Evolutionary conservation across 2,797 vertebrate species (phyloP).

Genomic region (Galagoides demidoff): DNA sequence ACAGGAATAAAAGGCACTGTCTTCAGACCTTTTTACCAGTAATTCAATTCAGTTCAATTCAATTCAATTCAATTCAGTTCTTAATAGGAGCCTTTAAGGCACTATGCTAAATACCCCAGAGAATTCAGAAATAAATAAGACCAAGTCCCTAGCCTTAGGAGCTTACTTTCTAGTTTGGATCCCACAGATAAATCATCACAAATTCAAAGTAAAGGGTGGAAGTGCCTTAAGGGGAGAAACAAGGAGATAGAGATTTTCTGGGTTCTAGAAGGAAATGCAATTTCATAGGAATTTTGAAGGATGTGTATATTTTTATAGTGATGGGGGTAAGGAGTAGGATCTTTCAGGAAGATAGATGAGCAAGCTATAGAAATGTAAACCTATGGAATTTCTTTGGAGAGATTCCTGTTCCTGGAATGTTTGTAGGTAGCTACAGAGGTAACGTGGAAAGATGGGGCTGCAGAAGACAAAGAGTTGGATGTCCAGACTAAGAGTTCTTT

Average conservation of each 20-base stretch:
- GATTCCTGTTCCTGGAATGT: background rate
- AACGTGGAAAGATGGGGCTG: background rate
- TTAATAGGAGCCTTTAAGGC: conserved; percentile 61
- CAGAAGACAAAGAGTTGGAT: background rate
- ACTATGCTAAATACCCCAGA: conserved; percentile 59
- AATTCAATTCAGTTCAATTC: conserved; percentile 57
- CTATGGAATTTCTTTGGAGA: background rate
- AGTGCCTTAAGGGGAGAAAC: conserved; percentile 21
- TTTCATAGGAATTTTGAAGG: conserved; percentile 35
- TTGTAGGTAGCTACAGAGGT: background rate
- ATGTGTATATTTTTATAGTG: background rate
- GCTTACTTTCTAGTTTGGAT: conserved; percentile 36
- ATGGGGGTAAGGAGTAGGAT: background rate
- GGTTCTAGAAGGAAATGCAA: conserved; percentile 39
- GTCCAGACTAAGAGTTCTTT: background rate
- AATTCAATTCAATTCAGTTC: conserved; percentile 46
- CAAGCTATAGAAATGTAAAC: background rate
- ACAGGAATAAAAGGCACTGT: conserved; percentile 57
- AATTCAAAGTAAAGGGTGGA: conserved; percentile 57
- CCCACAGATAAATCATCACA: conserved; percentile 25
- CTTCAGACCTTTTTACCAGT: conserved; percentile 65
- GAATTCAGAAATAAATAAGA: conserved; percentile 62
- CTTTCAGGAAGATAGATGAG: background rate
- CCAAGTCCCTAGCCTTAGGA: background rate
- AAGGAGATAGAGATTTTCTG: conserved; percentile 38